phyloP scores from a whole-genome alignment of 2,888 invertebrate species.

The Heliconius cydno region DNA sequence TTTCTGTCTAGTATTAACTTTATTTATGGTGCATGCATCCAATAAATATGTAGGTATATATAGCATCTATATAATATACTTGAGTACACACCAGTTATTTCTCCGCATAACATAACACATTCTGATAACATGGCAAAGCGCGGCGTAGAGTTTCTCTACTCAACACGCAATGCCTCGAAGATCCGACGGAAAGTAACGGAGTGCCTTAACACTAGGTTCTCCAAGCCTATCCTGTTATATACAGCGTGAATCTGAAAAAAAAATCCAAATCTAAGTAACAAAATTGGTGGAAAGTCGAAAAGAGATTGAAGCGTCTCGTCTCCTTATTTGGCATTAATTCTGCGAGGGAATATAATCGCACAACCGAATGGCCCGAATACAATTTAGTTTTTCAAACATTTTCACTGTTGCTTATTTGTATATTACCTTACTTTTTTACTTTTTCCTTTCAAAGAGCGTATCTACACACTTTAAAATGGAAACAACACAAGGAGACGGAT shows the following conservation, averaged over 20 bases:
- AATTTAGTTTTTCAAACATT: slow-evolving; percentile 6
- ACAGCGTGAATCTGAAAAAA: neutral
- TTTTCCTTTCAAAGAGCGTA: slow-evolving; percentile 21
- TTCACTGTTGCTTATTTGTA: slow-evolving; percentile 13
- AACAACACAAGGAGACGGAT: slow-evolving; percentile 24
- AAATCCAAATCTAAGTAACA: neutral
- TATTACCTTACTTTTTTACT: slow-evolving; percentile 8
- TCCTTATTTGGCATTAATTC: neutral
- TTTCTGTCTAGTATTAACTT: too few relatives aligned
- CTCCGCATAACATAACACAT: too few relatives aligned
- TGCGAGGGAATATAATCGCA: neutral
- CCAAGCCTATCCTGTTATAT: too few relatives aligned
- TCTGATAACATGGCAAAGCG: too few relatives aligned
- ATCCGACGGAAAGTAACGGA: too few relatives aligned
- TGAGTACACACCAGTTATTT: too few relatives aligned
- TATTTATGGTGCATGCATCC: too few relatives aligned
- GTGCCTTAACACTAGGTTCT: too few relatives aligned
- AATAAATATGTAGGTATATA: too few relatives aligned
- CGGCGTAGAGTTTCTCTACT: too few relatives aligned
- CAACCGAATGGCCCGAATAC: neutral
- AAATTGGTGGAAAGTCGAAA: neutral
- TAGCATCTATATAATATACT: too few relatives aligned
- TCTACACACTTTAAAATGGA: slow-evolving; percentile 22
- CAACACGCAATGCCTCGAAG: too few relatives aligned
- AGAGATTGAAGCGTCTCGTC: neutral